Base-by-base conservation (phyloP, 2,113 vertebrate genomes). In the Siniperca chuatsi region DNA sequence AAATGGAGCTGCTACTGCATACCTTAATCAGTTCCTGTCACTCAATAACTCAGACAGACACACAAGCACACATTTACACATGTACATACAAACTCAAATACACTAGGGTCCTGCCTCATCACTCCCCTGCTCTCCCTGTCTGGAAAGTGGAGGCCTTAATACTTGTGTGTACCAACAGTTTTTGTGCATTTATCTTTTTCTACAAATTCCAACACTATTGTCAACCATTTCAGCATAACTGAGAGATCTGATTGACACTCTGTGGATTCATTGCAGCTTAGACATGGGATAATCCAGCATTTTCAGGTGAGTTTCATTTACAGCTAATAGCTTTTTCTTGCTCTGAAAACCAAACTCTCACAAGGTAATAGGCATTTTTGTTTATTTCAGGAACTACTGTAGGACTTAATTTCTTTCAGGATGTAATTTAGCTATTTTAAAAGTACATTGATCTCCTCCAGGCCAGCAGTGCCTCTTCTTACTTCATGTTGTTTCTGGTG, bases 11-110 rank as follows among this genome's bases (percentile, higher is more conserved):
- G 78, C 79, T 48, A 18, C 69, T 62, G 80, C 79, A 57, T 65
- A 78, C 74, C 23, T 44, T 80, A 87, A 91, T 92, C 81, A 89
- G 52, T 77, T 88, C 50, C 80, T 84, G 87, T 90, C 91, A 84
- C 65, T 90, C 88, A 87, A 54, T 89, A 86, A 90, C 54, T 71
- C 55, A 84, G 40, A 79, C 57, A 58, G 46, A 79, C 82, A 60
- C 65, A 71, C 62, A 23, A n/a, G 42, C 42, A 65, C 75, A 77
- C 74, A 55, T 72, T 80, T 37, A 78, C 61, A 81, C 0, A 75
- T 55, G 75, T 21, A 61, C 64, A 76, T 33, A 71, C 33, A 61
- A 70, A 83, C 35, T 78, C 44, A 68, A 46, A 81, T 42, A 67
- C 64, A 72, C 62, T 25, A 52, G 72, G 25, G 50, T 77, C 62